A percentile compares a stretch with the other conserved stretches of the same genome.
These are phyloP conservation scores for Phalanger gymnotis DNA, from an alignment of 2,797 vertebrate species.

Conservation along the genomic window DNA sequence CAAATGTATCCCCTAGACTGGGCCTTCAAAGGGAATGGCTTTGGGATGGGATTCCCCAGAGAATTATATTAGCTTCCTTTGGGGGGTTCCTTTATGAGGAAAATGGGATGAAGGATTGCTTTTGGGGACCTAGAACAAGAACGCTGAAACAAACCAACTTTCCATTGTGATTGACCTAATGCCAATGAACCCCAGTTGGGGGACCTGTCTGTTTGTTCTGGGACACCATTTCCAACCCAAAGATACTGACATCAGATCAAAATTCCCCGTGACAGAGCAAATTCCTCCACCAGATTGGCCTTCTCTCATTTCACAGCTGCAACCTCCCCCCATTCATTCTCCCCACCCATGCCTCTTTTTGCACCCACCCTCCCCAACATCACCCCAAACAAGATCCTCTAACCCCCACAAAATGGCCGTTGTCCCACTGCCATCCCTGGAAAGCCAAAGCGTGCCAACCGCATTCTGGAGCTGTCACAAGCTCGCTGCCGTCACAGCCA, in stretches of 20 bases:
- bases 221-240: slow-evolving; percentile 51
- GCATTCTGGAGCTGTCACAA: slow-evolving; percentile 45
- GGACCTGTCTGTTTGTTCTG: neutral
- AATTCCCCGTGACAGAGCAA: slow-evolving; percentile 65
- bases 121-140: neutral
- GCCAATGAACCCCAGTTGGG: neutral
- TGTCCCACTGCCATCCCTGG: slow-evolving; percentile 7
- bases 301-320: slow-evolving; percentile 76
- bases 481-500: neutral
- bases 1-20: neutral
- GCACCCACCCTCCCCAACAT: neutral
- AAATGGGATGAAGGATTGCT: neutral
- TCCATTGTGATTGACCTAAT: neutral
- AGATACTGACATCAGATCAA: slow-evolving; percentile 48
- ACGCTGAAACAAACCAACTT: neutral
- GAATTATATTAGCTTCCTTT: neutral
- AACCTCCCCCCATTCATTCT: slow-evolving; percentile 59
- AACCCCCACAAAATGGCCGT: slow-evolving; percentile 54
- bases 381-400: slow-evolving; percentile 45
- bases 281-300: slow-evolving; percentile 59
- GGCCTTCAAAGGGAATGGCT: neutral
- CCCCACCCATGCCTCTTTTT: neutral
- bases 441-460: neutral
- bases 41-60: neutral
- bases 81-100: no score